These are phyloP conservation scores for Lasiurus borealis DNA, from an alignment of 2,113 vertebrate genomes.

Conservation along the genomic window DNA sequence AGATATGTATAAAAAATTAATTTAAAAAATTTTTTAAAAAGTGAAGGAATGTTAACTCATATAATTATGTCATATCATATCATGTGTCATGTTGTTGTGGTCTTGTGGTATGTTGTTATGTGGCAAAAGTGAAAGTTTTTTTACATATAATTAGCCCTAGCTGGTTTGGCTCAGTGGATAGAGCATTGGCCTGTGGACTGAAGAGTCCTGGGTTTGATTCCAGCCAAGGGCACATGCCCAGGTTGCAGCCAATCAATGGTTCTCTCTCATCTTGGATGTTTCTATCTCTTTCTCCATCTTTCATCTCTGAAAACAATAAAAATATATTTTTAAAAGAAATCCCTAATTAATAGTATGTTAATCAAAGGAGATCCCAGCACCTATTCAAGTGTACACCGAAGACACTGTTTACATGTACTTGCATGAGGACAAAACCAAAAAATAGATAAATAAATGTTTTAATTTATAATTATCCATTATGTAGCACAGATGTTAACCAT, in stretches of 20 bases:
- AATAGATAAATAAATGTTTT: constrained; percentile 11
- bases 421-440: neutral
- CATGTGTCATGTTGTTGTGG: neutral
- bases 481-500: neutral
- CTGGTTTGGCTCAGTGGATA: too few species aligned
- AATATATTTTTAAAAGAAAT: neutral
- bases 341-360: neutral
- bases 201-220: too few species aligned
- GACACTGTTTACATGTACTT: neutral
- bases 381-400: neutral
- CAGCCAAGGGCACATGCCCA: too few species aligned
- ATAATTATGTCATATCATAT: neutral
- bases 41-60: neutral
- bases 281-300: too few species aligned
- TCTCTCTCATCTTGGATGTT: too few species aligned
- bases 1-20: too few species aligned
- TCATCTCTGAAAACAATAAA: too few species aligned
- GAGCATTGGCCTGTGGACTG: too few species aligned
- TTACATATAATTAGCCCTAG: neutral
- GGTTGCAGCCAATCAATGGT: too few species aligned
- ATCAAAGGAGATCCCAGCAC: constrained; percentile 6
- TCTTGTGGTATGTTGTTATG: neutral
- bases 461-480: neutral
- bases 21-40: too few species aligned
- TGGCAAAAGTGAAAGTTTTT: neutral